Evolutionary conservation across 1,140 invertebrate species (phyloP).

Genomic region (Drosophila tristis): DNA sequence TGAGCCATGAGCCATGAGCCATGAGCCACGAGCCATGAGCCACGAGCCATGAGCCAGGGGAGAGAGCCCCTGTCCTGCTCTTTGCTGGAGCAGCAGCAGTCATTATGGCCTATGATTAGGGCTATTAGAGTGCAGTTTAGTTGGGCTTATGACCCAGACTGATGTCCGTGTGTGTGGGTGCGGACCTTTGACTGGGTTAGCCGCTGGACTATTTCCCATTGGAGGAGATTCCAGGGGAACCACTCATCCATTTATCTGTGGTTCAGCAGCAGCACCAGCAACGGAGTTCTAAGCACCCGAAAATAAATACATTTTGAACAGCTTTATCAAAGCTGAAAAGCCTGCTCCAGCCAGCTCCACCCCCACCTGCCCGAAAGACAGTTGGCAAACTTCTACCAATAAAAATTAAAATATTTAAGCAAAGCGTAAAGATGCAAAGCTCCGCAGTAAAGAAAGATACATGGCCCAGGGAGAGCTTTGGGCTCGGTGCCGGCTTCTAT

Average conservation of each 20-base stretch:
- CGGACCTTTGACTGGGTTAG: slow-evolving; percentile 17
- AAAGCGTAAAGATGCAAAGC: slow-evolving; percentile 80
- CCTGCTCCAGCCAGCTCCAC: slow-evolving; percentile 6
- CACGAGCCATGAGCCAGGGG: slow-evolving; percentile 54
- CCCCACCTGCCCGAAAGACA: slow-evolving; percentile 35
- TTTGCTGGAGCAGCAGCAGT: slow-evolving; percentile 35
- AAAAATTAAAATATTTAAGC: slow-evolving; percentile 83
- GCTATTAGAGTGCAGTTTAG: slow-evolving; percentile 72
- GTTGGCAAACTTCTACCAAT: slow-evolving; percentile 75
- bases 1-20: neutral
- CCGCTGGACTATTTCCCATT: slow-evolving; percentile 21
- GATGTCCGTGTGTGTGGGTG: slow-evolving; percentile 9
- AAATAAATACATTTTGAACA: slow-evolving; percentile 77
- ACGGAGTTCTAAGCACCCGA: slow-evolving; percentile 43
- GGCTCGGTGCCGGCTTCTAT: slow-evolving; percentile 50
- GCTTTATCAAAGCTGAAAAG: slow-evolving; percentile 67
- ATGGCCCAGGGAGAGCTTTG: slow-evolving; percentile 38
- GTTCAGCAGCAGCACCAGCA: neutral
- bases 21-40: no score
- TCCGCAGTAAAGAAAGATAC: slow-evolving; percentile 78
- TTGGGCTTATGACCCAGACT: slow-evolving; percentile 42
- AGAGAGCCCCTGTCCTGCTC: slow-evolving; percentile 10
- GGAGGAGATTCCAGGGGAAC: slow-evolving; percentile 6
- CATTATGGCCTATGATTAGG: slow-evolving; percentile 81
- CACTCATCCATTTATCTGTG: slow-evolving; percentile 34